phyloP scores from a whole-genome alignment of 2,797 vertebrate genomes.

The Sebastes vulpes region DNA sequence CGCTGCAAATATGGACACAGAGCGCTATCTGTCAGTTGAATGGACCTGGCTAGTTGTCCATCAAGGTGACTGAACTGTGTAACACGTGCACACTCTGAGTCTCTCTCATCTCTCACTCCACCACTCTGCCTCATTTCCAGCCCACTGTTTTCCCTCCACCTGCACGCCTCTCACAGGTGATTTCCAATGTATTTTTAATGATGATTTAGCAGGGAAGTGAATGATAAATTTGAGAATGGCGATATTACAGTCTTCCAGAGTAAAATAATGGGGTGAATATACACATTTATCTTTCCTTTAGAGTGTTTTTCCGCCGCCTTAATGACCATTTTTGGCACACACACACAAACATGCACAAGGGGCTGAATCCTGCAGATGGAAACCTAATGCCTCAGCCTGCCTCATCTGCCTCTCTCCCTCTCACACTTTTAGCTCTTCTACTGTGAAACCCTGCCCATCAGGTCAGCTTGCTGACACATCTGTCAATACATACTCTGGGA shows the following conservation, averaged over 20 bases:
- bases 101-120: constrained; percentile 36
- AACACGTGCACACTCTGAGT: constrained; percentile 14
- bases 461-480: constrained; percentile 69
- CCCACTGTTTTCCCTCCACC: constrained; percentile 27
- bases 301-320: neutral
- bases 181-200: constrained; percentile 66
- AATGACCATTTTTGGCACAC: neutral
- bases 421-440: constrained; percentile 50
- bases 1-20: constrained; percentile 57
- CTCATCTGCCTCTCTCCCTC: constrained; percentile 17
- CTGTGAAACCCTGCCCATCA: constrained; percentile 55
- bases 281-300: constrained; percentile 26
- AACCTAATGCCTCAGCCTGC: constrained; percentile 45
- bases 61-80: constrained; percentile 56
- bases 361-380: constrained; percentile 46
- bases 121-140: constrained; percentile 34
- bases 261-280: constrained; percentile 4
- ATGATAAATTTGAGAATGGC: constrained; percentile 25
- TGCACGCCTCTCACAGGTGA: constrained; percentile 41
- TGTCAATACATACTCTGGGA: constrained; percentile 64
- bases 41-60: constrained; percentile 60
- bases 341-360: constrained; percentile 1
- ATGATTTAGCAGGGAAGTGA: constrained; percentile 44
- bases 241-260: constrained; percentile 16
- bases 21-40: constrained; percentile 58